phyloP scores from a whole-genome alignment of 2,113 vertebrate genomes.

The Erpornis zantholeuca region DNA sequence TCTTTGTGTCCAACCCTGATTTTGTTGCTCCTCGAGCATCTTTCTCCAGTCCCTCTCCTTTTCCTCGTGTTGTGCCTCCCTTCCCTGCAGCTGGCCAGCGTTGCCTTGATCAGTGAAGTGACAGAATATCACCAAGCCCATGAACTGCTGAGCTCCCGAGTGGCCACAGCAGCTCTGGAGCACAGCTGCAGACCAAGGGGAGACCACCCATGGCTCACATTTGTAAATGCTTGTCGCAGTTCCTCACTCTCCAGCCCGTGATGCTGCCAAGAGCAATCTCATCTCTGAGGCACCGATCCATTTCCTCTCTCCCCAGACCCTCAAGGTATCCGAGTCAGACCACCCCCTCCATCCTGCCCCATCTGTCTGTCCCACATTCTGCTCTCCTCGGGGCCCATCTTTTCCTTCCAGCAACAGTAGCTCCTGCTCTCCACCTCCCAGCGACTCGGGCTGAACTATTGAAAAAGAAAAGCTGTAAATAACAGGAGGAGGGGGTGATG shows the following conservation, averaged over 20 bases:
- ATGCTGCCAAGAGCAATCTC: conserved; percentile 44
- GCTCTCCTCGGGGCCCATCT: neutral
- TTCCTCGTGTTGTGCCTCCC: neutral
- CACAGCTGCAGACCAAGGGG: conserved; percentile 4
- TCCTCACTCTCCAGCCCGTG: neutral
- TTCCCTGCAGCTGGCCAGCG: rapidly evolving
- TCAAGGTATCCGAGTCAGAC: neutral
- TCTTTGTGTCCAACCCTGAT: neutral
- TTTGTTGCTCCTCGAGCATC: neutral
- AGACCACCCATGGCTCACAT: neutral
- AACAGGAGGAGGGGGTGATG: neutral
- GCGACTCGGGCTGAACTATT: neutral
- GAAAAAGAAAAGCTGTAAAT: neutral
- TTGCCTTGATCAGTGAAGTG: neutral
- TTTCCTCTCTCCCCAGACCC: neutral
- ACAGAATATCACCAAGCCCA: neutral
- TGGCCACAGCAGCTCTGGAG: neutral
- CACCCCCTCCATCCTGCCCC: neutral
- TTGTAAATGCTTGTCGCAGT: neutral
- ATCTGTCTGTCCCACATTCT: conserved; percentile 23
- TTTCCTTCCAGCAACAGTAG: neutral
- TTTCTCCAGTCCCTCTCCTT: neutral
- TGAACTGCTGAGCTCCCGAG: rapidly evolving
- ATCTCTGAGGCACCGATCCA: neutral
- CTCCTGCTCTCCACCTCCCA: neutral